phyloP scores from a whole-genome alignment of 2,888 invertebrate species.

The Pterobdella sp. region DNA sequence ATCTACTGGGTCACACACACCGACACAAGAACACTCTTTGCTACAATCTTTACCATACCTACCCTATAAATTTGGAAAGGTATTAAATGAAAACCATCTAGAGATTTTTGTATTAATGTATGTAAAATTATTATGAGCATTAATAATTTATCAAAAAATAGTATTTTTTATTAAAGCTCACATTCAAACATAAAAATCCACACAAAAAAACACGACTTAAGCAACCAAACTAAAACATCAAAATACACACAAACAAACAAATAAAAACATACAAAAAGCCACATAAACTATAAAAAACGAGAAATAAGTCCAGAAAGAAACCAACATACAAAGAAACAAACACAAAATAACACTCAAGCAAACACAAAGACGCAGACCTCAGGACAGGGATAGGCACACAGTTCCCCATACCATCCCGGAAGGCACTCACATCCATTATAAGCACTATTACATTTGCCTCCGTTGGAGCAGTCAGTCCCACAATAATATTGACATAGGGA shows the following conservation, averaged over 20 bases:
- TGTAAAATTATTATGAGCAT: too few species aligned
- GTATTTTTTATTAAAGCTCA: too few species aligned
- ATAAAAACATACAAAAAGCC: neutral
- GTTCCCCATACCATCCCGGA: constrained; percentile 41
- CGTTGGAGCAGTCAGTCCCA: constrained; percentile 44
- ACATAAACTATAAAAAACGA: too few species aligned
- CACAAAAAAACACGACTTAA: neutral
- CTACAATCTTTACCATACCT: constrained; percentile 49
- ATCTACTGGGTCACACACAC: constrained; percentile 46
- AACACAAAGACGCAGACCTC: constrained; percentile 10
- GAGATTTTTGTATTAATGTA: too few species aligned
- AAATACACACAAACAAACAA: neutral
- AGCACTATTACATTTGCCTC: constrained; percentile 46
- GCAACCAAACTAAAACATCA: neutral
- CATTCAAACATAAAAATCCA: neutral
- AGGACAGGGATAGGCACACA: constrained; percentile 15
- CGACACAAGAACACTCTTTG: constrained; percentile 47
- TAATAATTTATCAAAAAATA: too few species aligned
- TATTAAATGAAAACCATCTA: too few species aligned
- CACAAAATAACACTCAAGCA: neutral
- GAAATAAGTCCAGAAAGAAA: too few species aligned
- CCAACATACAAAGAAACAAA: neutral
- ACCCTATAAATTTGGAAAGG: constrained; percentile 44
- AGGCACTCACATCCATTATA: constrained; percentile 48
- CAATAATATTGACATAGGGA: constrained; percentile 47